Evolutionary conservation across 1,140 invertebrate species (phyloP), one percentile per base, ranked within the genome.

Genomic region (Philotrypesis tridentata): DNA sequence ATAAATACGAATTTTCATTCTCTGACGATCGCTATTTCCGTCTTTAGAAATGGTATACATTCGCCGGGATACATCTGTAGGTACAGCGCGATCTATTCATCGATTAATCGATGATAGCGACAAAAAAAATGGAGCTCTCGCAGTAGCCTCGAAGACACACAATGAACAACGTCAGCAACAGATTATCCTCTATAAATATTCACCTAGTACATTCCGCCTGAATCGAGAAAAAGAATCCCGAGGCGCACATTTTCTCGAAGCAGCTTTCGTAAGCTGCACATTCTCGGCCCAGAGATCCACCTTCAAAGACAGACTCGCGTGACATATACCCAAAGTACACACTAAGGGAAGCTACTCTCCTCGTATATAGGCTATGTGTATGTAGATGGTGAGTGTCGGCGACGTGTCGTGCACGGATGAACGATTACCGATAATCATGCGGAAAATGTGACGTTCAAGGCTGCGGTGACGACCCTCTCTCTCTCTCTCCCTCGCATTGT

Each of bases 371-470:
- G 33, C 33, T 43, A 43, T 55, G n/a, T 55, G n/a, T 55, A 55
- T 55, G 48, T n/a, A 2, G 21, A 65, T 2, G 65, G 65, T 33
- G 65, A 11, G 27, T 21, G 67, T 33, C 29, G 67, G n/a, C 33
- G 72, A 21, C 48, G 48, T 60, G 37, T 72, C n/a, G 37, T 14
- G 25, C 72, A 31, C 37, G 71, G 63, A 40, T 74, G 79, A 80
- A 74, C 71, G 71, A 80, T 80, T 80, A 80, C 65, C 55, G 79
- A 80, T 80, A 80, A 80, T 80, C 70, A 74, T n/a, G 79, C 55
- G 29, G 61, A 80, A 74, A 80, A 80, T 67, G 73, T 80, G 73
- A 74, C 79, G 25, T 74, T 74, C 79, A 71, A 80, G 79, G 79
- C 21, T 37, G 70, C n/a, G 60, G 33, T 9, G 33, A n/a, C 33